Percentiles rank a stretch among this genome's conserved stretches.
Conservation (phyloP, 2,797 vertebrate genomes). For the Brachymystax lenok region DNA sequence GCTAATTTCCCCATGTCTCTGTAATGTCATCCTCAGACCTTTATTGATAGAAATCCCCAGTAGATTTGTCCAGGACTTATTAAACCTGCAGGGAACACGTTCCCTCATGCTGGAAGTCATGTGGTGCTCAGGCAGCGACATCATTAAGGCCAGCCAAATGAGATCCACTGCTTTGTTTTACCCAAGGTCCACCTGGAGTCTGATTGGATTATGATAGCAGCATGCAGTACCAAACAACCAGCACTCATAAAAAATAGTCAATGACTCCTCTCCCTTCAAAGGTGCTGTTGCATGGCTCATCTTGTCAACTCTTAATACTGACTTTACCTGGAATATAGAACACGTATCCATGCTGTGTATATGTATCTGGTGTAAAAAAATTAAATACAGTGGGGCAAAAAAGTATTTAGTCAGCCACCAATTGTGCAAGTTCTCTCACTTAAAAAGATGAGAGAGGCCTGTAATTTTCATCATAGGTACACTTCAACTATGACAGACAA, state of each 20-base stretch:
- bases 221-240: neutral
- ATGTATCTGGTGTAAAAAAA: neutral
- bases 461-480: too few relatives aligned
- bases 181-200: slow-evolving; percentile 1
- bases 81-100: slow-evolving; percentile 25
- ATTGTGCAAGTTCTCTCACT: too few relatives aligned
- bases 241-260: neutral
- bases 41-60: slow-evolving; percentile 34
- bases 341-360: neutral
- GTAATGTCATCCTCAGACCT: slow-evolving; percentile 34
- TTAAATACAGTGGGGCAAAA: too few relatives aligned
- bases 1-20: slow-evolving; percentile 29
- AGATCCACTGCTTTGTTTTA: slow-evolving; percentile 4
- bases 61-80: slow-evolving; percentile 38
- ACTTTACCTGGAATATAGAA: neutral
- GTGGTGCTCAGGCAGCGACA: neutral
- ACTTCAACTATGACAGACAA: too few relatives aligned
- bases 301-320: neutral
- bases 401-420: too few relatives aligned
- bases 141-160: slow-evolving; percentile 1
- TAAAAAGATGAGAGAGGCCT: too few relatives aligned
- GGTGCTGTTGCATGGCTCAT: neutral
- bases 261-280: neutral
- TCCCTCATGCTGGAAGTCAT: neutral
- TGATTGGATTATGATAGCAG: slow-evolving; percentile 1